Evolutionary conservation across 1,140 invertebrate genomes (phyloP), one percentile per base, ranked within the genome.

Genomic region (Drosophila azteca): DNA sequence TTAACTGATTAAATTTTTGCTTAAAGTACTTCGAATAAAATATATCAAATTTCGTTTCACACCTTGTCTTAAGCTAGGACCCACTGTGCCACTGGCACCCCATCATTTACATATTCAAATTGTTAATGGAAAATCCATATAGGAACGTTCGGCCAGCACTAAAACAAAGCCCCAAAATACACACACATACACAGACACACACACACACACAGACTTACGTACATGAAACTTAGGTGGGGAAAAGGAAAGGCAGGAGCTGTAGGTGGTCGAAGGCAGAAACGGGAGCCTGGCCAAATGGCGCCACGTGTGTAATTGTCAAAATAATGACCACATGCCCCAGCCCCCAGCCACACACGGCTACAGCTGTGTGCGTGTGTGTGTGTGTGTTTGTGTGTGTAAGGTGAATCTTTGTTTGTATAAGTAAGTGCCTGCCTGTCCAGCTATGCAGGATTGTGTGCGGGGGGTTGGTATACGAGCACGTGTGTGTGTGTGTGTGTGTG

Each of bases 71-170:
- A 4, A 20, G 6, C 2, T 8, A 5, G 0, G 6, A 3, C 50
- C 70, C 70, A 75, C 61, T 66, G 71, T 75, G 69, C 20, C 53
- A 44, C 49, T 59, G 9, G 35, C 35, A 22, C 50, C 50, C 52
- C 61, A 60, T 68, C 68, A 88, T 88, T 88, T 89, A 83, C 83
- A 88, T 88, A 88, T 88, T 88, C 83, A 88, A 88, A 88, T 89
- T 82, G 83, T 88, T 88, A 88, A 88, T 88, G 83, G 83, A 88
- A 87, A 87, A 87, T 83, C 83, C 83, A 87, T 87, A 83, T 72
- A 78, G 67, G 60, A 71, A 77, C 59, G 66, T 65, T 71, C 62
- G 75, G 48, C 53, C 45, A 46, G 59, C 66, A 77, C 59, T 71
- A 76, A 76, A 76, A 77, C 73, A 76, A 76, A 60, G 72, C 68